Base-by-base conservation (phyloP, 2,113 vertebrate species). In the Isurus oxyrinchus region DNA sequence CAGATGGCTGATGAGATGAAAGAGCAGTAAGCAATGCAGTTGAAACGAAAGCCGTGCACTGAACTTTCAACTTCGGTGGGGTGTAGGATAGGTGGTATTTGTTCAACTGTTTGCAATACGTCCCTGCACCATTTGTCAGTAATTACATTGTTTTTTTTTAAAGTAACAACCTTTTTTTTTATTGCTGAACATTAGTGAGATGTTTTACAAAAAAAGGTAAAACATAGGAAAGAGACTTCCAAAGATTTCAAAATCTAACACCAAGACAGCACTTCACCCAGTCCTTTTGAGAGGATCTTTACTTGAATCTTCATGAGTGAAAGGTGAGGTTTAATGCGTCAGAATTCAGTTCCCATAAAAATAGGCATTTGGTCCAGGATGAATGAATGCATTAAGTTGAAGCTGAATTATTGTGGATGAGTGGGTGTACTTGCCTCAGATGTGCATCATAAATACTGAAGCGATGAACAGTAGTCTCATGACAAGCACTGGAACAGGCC, bases 381-480 rank as follows among this genome's bases (percentile, higher is more conserved):
- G 97, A 97, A 98, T 96, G 97, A 97, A 67, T 97, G 49, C 44
- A 96, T 98, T 98, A 97, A 97, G 97, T 97, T 98, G 97, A 97
- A 31, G 96, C 97, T 97, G 97, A n/a, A 97, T 97, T 88, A n/a
- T 84, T 96, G 97, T 97, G 98, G 99, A 99, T 61, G 99, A 99
- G 96, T 99, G 99, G 96, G 99, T 99, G 97, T 99, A 99, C 98
- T 99, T 99, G 97, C 99, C 99, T 99, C 99, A 99, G 98, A 99
- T 99, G 98, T 99, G 99, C 97, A 99, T 98, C 99, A 99, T 99
- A 98, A 99, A 99, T 97, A 99, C 99, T 76, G 99, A 99, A 94
- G 99, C 99, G 96, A 99, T 99, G 98, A 99, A 99, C 97, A 99
- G 98, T 97, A 99, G 98, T 97, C 99, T 99, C 99, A 99, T 99